These are phyloP conservation scores for Noturus placidus DNA, from an alignment of 2,113 vertebrate genomes.

Conservation along the genomic window DNA sequence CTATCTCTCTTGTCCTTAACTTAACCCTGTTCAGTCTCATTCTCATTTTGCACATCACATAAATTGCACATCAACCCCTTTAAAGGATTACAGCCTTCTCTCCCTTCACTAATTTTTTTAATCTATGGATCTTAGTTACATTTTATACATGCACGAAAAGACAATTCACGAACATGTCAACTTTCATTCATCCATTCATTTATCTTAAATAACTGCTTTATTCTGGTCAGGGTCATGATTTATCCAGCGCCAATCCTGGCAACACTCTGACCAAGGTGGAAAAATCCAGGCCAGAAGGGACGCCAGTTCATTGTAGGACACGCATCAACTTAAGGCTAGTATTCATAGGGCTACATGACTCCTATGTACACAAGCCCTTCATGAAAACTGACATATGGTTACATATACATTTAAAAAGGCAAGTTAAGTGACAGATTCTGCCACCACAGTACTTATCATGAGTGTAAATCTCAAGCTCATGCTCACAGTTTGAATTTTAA, in stretches of 20 bases:
- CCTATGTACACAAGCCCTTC: background rate
- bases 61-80: background rate
- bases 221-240: background rate
- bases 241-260: background rate
- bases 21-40: slow-evolving; percentile 13
- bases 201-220: background rate
- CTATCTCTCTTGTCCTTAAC: slow-evolving; percentile 16
- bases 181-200: background rate
- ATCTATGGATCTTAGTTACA: background rate
- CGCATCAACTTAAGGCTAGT: background rate
- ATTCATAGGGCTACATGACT: background rate
- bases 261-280: background rate
- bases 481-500: background rate
- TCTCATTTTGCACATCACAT: slow-evolving; percentile 12
- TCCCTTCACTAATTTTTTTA: background rate
- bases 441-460: background rate
- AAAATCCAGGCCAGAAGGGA: background rate
- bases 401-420: background rate
- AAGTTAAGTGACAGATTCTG: background rate
- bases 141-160: background rate
- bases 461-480: background rate
- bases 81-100: background rate
- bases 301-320: background rate
- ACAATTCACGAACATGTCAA: slow-evolving; percentile 6
- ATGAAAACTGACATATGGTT: background rate